Conservation (phyloP, 2,888 invertebrate genomes). For the Thumatha senex region DNA sequence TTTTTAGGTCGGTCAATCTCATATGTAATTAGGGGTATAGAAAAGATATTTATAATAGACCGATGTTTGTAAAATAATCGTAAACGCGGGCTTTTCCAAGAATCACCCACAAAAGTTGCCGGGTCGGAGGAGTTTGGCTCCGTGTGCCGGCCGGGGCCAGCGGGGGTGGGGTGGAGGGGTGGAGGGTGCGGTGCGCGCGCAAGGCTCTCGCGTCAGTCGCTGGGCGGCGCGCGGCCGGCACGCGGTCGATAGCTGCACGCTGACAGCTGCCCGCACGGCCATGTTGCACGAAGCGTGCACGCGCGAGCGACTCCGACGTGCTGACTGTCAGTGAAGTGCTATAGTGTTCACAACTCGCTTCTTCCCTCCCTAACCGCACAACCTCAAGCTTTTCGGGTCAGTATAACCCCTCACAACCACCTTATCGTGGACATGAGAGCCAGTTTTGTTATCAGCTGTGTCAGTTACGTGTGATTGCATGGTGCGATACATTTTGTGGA, state of each 20-base stretch:
- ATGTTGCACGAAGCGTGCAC: constrained; percentile 68
- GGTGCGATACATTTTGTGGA: constrained; percentile 24
- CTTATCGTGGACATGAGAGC: not conserved
- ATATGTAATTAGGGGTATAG: too few species aligned
- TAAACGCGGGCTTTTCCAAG: constrained; percentile 35
- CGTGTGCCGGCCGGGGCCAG: constrained; percentile 22
- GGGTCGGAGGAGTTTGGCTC: constrained; percentile 33
- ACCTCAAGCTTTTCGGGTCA: constrained; percentile 46
- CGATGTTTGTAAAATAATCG: constrained; percentile 9
- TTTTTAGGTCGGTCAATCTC: too few species aligned
- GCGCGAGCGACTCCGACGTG: constrained; percentile 62
- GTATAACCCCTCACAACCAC: not conserved
- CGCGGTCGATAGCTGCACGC: constrained; percentile 76
- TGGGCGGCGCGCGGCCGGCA: constrained; percentile 73
- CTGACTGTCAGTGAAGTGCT: constrained; percentile 61
- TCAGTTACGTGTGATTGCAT: constrained; percentile 2
- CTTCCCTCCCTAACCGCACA: constrained; percentile 38
- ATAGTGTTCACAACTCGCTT: constrained; percentile 29
- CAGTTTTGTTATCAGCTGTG: not conserved
- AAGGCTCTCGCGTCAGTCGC: constrained; percentile 70
- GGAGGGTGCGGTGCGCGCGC: constrained; percentile 70
- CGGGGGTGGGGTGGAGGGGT: constrained; percentile 41
- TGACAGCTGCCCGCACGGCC: constrained; percentile 56
- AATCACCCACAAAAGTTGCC: constrained; percentile 31
- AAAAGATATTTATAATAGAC: not conserved